phyloP scores from a whole-genome alignment of 2,113 vertebrate genomes.

The Myxocyprinus asiaticus region DNA sequence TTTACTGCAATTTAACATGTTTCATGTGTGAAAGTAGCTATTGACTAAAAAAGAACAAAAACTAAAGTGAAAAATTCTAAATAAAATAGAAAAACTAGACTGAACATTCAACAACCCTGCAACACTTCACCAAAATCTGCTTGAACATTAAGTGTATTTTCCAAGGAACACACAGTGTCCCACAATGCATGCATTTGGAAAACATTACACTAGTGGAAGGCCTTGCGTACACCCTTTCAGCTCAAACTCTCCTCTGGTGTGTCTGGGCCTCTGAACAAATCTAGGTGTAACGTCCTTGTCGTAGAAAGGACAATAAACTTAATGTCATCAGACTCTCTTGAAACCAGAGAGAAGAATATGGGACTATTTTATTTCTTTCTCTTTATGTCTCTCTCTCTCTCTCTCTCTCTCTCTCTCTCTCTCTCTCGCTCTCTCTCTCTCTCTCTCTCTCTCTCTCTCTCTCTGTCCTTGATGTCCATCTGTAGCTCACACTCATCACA shows the following conservation, averaged over 20 bases:
- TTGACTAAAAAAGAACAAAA: too few relatives aligned
- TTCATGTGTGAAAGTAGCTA: too few relatives aligned
- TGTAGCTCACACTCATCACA: constrained; percentile 28
- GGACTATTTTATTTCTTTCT: not conserved
- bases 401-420: not conserved
- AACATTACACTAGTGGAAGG: not conserved
- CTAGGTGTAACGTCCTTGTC: not conserved
- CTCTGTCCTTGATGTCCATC: constrained; percentile 25
- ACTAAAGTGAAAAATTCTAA: too few relatives aligned
- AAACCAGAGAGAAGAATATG: constrained; percentile 10
- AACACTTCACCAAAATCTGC: too few relatives aligned
- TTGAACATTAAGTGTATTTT: too few relatives aligned
- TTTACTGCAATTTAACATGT: too few relatives aligned
- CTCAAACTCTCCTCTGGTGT: not conserved
- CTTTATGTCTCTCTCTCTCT: constrained; percentile 17
- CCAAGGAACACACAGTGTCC: too few relatives aligned
- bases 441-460: constrained; percentile 2
- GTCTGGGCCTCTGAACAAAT: not conserved
- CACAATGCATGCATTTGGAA: too few relatives aligned
- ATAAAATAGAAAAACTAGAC: too few relatives aligned
- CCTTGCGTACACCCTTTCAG: not conserved
- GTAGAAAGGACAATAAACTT: constrained; percentile 12
- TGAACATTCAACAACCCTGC: too few relatives aligned
- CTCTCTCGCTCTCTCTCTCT: constrained; percentile 1
- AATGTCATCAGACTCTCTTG: constrained; percentile 27